Evolutionary conservation across 2,113 vertebrate species (phyloP).

Genomic region (Apeltes quadracus): DNA sequence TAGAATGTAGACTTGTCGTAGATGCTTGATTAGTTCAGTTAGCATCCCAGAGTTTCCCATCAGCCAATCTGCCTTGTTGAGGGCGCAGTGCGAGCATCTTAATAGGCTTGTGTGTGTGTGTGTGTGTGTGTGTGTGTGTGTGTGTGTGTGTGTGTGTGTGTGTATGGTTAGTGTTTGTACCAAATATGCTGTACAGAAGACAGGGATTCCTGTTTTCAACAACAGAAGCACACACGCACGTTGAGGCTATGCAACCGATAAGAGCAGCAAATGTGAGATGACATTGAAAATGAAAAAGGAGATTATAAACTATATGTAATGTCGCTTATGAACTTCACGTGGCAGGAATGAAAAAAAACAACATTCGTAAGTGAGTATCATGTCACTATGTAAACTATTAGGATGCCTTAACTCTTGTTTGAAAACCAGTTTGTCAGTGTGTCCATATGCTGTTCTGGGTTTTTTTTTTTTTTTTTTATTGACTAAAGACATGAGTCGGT

Average conservation of each 20-base stretch:
- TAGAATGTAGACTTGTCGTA: constrained; percentile 77
- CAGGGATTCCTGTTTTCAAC: constrained; percentile 75
- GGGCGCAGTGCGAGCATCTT: constrained; percentile 85
- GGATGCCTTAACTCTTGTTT: constrained; percentile 83
- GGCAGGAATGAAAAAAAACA: constrained; percentile 13
- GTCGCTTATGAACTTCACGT: constrained; percentile 44
- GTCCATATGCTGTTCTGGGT: constrained; percentile 58
- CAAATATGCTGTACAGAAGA: constrained; percentile 76
- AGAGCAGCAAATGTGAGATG: constrained; percentile 73
- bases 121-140: constrained; percentile 67
- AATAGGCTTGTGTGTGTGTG: constrained; percentile 66
- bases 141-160: constrained; percentile 60
- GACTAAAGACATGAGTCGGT: constrained; percentile 42
- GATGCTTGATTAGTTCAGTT: constrained; percentile 74
- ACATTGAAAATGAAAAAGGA: constrained; percentile 57
- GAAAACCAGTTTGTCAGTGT: constrained; percentile 63
- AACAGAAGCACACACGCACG: constrained; percentile 84
- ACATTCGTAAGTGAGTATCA: constrained; percentile 61
- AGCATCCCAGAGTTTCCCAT: constrained; percentile 67
- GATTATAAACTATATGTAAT: constrained; percentile 44
- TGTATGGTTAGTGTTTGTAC: constrained; percentile 54
- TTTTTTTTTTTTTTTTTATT: constrained; percentile 21
- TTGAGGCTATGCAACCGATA: constrained; percentile 89
- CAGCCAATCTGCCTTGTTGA: constrained; percentile 86
- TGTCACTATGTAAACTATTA: constrained; percentile 71